Conservation (phyloP, 37 sponge, comb jelly and placozoan species). For the Hexactinellida sp. region DNA sequence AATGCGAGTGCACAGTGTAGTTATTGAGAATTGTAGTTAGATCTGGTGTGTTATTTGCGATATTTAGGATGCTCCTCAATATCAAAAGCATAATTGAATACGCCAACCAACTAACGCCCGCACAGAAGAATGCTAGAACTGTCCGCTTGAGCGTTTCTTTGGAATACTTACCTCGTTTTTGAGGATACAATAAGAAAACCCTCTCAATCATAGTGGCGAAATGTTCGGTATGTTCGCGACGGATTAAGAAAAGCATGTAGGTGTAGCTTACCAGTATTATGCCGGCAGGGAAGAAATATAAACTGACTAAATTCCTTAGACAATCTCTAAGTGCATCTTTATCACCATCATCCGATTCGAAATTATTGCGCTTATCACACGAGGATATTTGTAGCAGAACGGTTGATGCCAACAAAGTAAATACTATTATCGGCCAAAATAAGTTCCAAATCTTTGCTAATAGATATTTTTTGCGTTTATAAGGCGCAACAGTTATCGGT, state of each 20-base stretch:
- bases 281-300: not conserved
- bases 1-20: not conserved
- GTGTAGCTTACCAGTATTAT: not conserved
- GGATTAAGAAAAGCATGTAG: conserved; percentile 1
- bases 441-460: not conserved
- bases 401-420: not conserved
- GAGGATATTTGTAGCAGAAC: not conserved
- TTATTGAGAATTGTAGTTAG: not conserved
- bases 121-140: not conserved
- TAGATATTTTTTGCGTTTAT: not conserved
- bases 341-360: not conserved
- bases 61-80: not conserved
- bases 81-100: not conserved
- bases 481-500: not conserved
- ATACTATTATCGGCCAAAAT: not conserved
- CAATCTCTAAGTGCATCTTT: not conserved
- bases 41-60: not conserved
- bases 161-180: not conserved
- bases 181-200: not conserved
- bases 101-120: not conserved
- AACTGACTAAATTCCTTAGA: not conserved
- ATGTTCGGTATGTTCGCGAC: not conserved
- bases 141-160: not conserved
- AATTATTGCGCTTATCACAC: not conserved
- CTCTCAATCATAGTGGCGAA: not conserved